Percentiles rank a stretch among this genome's conserved stretches.
These are phyloP conservation scores for Caenorhabditis angaria DNA, from an alignment of 2,888 invertebrate genomes.

Conservation along the genomic window DNA sequence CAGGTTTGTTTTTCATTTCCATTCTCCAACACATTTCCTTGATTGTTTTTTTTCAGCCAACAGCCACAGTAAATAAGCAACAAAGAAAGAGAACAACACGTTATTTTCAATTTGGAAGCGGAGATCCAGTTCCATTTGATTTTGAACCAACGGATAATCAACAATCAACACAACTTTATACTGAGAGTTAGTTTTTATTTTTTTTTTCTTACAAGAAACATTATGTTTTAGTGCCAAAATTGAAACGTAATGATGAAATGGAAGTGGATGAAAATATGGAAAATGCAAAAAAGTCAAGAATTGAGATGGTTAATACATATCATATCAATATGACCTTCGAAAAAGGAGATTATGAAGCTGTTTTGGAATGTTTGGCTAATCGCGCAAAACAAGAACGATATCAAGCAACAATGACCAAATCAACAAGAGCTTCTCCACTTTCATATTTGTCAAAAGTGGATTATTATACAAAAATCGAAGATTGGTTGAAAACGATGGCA, in stretches of 20 bases:
- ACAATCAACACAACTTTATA: background rate
- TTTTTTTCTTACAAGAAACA: background rate
- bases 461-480: background rate
- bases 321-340: background rate
- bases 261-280: conserved; percentile 3
- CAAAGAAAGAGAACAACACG: background rate
- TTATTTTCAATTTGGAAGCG: background rate
- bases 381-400: background rate
- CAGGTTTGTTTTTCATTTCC: background rate
- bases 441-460: background rate
- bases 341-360: background rate
- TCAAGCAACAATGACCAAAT: background rate
- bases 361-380: background rate
- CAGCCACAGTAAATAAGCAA: background rate
- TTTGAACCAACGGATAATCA: background rate
- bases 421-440: background rate
- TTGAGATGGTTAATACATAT: background rate
- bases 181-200: conserved; percentile 9
- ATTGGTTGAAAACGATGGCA: conserved; percentile 7
- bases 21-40: background rate
- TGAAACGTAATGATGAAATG: background rate
- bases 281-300: background rate
- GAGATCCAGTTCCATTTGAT: background rate
- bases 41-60: background rate
- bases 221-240: background rate